Conservation (phyloP, 2,113 vertebrate genomes). For the Falco punctatus region DNA sequence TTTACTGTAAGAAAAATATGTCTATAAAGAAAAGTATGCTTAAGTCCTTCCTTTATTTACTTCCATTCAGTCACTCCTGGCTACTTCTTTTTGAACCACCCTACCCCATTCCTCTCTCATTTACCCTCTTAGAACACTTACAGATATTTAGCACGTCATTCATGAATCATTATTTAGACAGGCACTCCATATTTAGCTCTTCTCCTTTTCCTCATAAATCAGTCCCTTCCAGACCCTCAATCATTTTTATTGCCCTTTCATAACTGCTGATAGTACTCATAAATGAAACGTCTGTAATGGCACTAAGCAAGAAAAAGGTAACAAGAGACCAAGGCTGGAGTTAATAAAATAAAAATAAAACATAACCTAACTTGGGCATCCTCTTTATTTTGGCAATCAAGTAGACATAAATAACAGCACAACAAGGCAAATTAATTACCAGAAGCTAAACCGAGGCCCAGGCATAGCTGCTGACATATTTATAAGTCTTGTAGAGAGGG, state of each 20-base stretch:
- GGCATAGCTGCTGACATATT: background rate
- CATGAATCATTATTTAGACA: constrained; percentile 48
- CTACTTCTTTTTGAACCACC: background rate
- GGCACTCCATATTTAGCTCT: constrained; percentile 29
- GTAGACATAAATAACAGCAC: constrained; percentile 33
- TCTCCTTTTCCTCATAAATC: constrained; percentile 52
- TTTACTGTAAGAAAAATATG: background rate
- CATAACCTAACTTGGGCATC: background rate
- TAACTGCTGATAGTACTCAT: constrained; percentile 36
- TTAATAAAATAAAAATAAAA: constrained; percentile 46
- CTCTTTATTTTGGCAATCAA: constrained; percentile 18
- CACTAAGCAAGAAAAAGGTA: constrained; percentile 31
- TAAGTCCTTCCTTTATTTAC: background rate
- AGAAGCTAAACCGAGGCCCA: background rate
- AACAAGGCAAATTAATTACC: background rate
- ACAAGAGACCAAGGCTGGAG: constrained; percentile 8
- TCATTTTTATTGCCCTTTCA: constrained; percentile 57
- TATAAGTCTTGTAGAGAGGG: background rate
- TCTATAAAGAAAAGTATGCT: background rate
- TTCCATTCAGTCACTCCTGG: background rate
- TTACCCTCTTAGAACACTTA: constrained; percentile 13
- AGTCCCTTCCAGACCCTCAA: constrained; percentile 2
- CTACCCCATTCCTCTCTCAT: background rate
- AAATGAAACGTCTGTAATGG: constrained; percentile 41
- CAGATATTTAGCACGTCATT: background rate